phyloP scores from a whole-genome alignment of 35 echinoderm and acorn worm species.

The Chiridota heheva region DNA sequence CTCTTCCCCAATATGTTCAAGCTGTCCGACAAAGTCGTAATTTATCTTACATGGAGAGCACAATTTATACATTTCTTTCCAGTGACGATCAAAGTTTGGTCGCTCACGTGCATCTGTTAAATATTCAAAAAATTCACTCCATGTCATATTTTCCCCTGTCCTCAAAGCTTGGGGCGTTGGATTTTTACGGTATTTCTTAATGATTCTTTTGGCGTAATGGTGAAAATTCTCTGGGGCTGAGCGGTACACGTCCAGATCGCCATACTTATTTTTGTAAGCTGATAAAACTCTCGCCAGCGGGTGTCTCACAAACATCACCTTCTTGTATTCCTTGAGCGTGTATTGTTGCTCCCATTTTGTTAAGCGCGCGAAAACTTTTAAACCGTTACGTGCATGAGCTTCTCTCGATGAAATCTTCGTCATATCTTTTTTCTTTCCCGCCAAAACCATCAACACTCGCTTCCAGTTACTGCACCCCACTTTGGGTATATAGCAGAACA shows the following conservation, averaged over 20 bases:
- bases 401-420: slow-evolving; percentile 56
- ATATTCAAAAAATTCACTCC: slow-evolving; percentile 69
- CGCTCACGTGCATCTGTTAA: slow-evolving; percentile 45
- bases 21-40: slow-evolving; percentile 72
- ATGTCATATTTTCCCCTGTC: slow-evolving; percentile 71
- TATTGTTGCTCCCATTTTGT: slow-evolving; percentile 18
- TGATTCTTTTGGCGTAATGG: slow-evolving; percentile 40
- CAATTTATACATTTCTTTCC: slow-evolving; percentile 77
- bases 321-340: slow-evolving; percentile 52
- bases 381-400: slow-evolving; percentile 47
- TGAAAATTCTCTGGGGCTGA: slow-evolving; percentile 30
- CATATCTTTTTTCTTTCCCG: slow-evolving; percentile 19
- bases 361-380: slow-evolving; percentile 30
- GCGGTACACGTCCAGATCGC: slow-evolving; percentile 44
- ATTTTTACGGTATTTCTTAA: slow-evolving; percentile 62
- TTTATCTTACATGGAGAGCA: slow-evolving; percentile 73
- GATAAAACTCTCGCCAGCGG: slow-evolving; percentile 72
- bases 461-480: slow-evolving; percentile 88
- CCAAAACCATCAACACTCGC: slow-evolving; percentile 62
- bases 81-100: slow-evolving; percentile 57
- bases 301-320: slow-evolving; percentile 76
- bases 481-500: slow-evolving; percentile 76
- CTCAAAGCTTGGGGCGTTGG: slow-evolving; percentile 11
- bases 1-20: slow-evolving; percentile 62
- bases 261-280: slow-evolving; percentile 72